These are phyloP conservation scores for Automeris io DNA, from an alignment of 2,888 invertebrate genomes.

Conservation along the genomic window DNA sequence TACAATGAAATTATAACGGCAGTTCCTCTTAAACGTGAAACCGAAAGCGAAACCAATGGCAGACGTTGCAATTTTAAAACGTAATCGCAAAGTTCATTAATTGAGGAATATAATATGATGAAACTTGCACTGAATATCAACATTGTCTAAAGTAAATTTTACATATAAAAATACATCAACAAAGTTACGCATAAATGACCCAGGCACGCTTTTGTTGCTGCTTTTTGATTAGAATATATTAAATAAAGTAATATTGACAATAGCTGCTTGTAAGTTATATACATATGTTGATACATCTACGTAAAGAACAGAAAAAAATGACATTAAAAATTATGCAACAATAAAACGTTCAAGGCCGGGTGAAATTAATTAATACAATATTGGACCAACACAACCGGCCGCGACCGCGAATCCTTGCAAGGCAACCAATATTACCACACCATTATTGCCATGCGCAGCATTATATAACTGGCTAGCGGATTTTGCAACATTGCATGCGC, in stretches of 20 bases:
- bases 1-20: neutral
- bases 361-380: slow-evolving; percentile 16
- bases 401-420: slow-evolving; percentile 39
- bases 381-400: slow-evolving; percentile 19
- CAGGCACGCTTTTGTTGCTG: too few species aligned
- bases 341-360: neutral
- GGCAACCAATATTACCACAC: slow-evolving; percentile 32
- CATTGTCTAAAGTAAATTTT: too few species aligned
- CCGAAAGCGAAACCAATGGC: slow-evolving; percentile 36
- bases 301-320: neutral
- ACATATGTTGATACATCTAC: too few species aligned
- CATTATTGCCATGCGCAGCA: slow-evolving; percentile 12
- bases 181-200: too few species aligned
- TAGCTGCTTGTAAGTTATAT: too few species aligned
- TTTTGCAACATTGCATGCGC: slow-evolving; percentile 15
- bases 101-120: neutral
- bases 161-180: too few species aligned
- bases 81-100: slow-evolving; percentile 1
- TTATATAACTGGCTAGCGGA: slow-evolving; percentile 25
- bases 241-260: too few species aligned
- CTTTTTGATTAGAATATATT: too few species aligned
- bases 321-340: neutral
- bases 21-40: slow-evolving; percentile 21
- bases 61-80: slow-evolving; percentile 23
- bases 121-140: too few species aligned